Evolutionary conservation across 2,888 invertebrate species (phyloP).

Genomic region (Tribolium freemani): DNA sequence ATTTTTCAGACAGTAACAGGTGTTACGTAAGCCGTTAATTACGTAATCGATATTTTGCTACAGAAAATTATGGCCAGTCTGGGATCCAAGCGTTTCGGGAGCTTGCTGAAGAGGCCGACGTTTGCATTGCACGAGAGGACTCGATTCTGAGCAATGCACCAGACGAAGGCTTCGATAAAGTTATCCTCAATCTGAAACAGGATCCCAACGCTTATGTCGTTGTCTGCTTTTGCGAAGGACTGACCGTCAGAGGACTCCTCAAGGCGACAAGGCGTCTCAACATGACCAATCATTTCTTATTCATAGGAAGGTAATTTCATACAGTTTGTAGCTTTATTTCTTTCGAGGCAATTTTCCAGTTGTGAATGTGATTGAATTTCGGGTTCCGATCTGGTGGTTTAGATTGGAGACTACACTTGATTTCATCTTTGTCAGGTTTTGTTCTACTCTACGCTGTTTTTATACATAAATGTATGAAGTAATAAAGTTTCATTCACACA

Average conservation of each 20-base stretch:
- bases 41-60: constrained; percentile 48
- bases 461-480: constrained; percentile 2
- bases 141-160: constrained; percentile 75
- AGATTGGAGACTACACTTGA: background rate
- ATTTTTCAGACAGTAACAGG: constrained; percentile 19
- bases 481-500: background rate
- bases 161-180: constrained; percentile 71
- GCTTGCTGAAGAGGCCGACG: constrained; percentile 75
- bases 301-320: constrained; percentile 75
- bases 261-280: constrained; percentile 73
- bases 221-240: constrained; percentile 86
- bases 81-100: constrained; percentile 83
- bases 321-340: no score
- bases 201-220: constrained; percentile 74
- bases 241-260: constrained; percentile 77
- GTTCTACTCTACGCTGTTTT: no score
- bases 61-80: constrained; percentile 84
- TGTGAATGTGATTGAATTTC: no score
- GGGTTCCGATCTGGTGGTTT: no score
- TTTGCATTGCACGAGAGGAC: constrained; percentile 81
- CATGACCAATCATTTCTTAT: constrained; percentile 73
- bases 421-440: background rate
- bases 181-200: constrained; percentile 71
- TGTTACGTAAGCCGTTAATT: constrained; percentile 11
- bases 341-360: no score